Evolutionary conservation across 2,113 vertebrate species (phyloP).

Genomic region (Microcebus murinus): DNA sequence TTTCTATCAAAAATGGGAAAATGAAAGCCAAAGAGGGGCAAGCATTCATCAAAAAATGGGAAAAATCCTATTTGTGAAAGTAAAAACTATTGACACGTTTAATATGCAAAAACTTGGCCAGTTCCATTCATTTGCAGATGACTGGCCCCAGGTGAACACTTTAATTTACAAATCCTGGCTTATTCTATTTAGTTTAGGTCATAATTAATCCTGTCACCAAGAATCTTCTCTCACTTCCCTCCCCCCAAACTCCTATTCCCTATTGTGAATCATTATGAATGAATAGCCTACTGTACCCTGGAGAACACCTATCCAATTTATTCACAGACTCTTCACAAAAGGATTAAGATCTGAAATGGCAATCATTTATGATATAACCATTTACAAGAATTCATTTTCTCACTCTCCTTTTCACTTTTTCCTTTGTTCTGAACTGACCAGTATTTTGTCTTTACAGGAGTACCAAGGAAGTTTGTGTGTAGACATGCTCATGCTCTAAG

Average conservation of each 20-base stretch:
- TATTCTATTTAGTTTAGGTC: not conserved
- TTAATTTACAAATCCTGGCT: not conserved
- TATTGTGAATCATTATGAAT: not conserved
- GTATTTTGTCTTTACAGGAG: not conserved
- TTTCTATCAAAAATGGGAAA: slow-evolving; percentile 45
- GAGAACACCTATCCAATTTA: not conserved
- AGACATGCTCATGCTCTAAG: not conserved
- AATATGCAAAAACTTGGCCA: not conserved
- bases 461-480: not conserved
- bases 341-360: not conserved
- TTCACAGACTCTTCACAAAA: not conserved
- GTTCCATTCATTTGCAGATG: not conserved
- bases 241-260: not conserved
- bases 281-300: not conserved
- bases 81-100: not conserved
- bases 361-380: not conserved
- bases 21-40: not conserved
- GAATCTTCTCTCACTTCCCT: not conserved
- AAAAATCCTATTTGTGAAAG: not conserved
- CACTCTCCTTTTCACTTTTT: not conserved
- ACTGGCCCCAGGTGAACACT: not conserved
- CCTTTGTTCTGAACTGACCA: not conserved
- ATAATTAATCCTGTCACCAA: not conserved
- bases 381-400: not conserved
- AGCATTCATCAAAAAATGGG: not conserved